Evolutionary conservation across 2,113 vertebrate genomes (phyloP), one percentile per base, ranked within the genome.

Genomic region (Lasiurus borealis): DNA sequence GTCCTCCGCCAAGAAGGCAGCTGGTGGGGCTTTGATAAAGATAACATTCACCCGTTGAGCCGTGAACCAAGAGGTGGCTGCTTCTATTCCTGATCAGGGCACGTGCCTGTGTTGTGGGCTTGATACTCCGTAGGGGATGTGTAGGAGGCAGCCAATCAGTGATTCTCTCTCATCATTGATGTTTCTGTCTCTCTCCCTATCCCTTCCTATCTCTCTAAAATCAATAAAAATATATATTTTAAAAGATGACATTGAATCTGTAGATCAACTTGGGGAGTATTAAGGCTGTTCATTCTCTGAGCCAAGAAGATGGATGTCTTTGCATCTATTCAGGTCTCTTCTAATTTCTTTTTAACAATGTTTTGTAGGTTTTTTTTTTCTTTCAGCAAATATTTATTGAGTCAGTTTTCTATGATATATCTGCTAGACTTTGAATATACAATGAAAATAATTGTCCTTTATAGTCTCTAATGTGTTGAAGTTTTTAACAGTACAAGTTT

Each of bases 331-430:
- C 77, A 36, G 75, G 6, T 50, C 13, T 84, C 89, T 82, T 80
- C 57, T 75, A 62, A 87, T 77, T 85, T 52, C 36, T 89, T 92
- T 91, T 91, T 52, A 85, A 76, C 75, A 9, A 44, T 44, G 2
- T 31, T 52, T 50, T 57, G 29, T 52, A n/a, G 44, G 3, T 75
- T 50, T 5, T 50, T 48, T 46, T 76, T 50, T 77, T 34, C n/a
- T 77, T 50, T 81, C 2, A 15, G 66, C 11, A 88, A 93, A 64
- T 16, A 76, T 50, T 52, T 64, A 57, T 85, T 40, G 13, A 62
- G 0, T 69, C 29, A 19, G 1, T 84, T 69, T 75, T 97, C 50
- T 83, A 48, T 16, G 8, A 54, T 3, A 36, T 62, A 25, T 76
- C 77, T 21, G 2, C 25, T 62, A 64, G 1, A 71, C 25, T 71